Evolutionary conservation across 2,113 vertebrate genomes (phyloP), one percentile per base, ranked within the genome.

Genomic region (Mus pahari): DNA sequence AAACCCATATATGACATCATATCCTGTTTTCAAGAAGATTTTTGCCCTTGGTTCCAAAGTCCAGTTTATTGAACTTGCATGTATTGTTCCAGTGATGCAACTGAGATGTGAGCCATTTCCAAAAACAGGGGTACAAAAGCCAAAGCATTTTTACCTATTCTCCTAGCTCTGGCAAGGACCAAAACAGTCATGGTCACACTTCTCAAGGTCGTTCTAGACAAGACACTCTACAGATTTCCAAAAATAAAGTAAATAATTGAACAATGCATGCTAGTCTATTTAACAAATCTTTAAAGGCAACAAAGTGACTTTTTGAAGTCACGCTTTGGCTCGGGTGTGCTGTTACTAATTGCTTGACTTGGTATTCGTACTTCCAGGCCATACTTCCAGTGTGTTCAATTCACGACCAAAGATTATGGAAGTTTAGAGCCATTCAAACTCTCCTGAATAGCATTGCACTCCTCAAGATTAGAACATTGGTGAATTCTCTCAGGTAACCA

Each of bases 21-120:
- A 82, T 77, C 12, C 5, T 96, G 74, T 95, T 94, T 95, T 87
- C 83, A 92, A 71, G 75, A 96, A 93, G 39, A 83, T 86, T 14
- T 14, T 86, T 92, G 92, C 94, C 70, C 96, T 94, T 89, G 81
- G 8, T n/a, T 81, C 83, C 64, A 55, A 96, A 94, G 17, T 66
- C 60, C 55, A n/a, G 50, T 87, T 93, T 96, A 86, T 86, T 95
- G 92, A 96, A 94, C 81, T 94, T 96, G 7, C 28, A 84, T 84
- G 7, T 75, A 91, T 13, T 93, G 36, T 73, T 94, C 87, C 95
- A 94, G 73, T 92, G 75, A 84, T 79, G 77, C 48, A 94, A 94
- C 39, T 92, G 45, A 74, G 11, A 19, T 60, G 7, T 74, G 60
- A 87, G 9, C 2, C 36, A 75, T 91, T 89, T 75, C 60, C 55